These are phyloP conservation scores for Brevipalpus yothersi DNA, from an alignment of 1,140 invertebrate species.

Conservation along the genomic window DNA sequence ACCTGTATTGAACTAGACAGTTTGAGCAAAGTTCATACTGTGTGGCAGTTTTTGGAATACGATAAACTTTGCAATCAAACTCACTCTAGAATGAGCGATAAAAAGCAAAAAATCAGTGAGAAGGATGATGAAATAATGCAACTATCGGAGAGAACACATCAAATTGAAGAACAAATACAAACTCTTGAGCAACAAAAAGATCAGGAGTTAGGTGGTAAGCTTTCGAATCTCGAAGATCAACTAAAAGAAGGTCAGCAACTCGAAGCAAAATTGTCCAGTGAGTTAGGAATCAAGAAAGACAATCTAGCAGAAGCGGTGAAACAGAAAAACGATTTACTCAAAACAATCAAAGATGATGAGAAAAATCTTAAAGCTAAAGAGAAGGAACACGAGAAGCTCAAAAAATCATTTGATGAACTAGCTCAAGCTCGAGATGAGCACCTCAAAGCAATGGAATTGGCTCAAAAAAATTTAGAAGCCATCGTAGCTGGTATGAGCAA, in stretches of 20 bases:
- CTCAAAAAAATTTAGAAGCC: constrained; percentile 54
- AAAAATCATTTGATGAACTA: constrained; percentile 39
- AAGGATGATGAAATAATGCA: constrained; percentile 13
- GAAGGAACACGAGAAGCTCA: constrained; percentile 35
- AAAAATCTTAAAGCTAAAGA: constrained; percentile 25
- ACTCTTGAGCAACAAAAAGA: constrained; percentile 21
- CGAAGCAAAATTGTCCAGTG: constrained; percentile 38
- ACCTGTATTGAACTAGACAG: constrained; percentile 53
- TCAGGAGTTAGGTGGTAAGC: constrained; percentile 32
- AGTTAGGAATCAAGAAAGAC: constrained; percentile 39
- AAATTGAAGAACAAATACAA: constrained; percentile 19
- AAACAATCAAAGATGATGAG: constrained; percentile 33
- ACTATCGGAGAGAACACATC: constrained; percentile 21
- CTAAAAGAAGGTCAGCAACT: constrained; percentile 36
- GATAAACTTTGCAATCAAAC: constrained; percentile 26
- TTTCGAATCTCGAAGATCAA: constrained; percentile 34
- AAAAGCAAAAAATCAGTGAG: constrained; percentile 12
- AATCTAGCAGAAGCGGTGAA: constrained; percentile 40
- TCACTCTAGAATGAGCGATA: constrained; percentile 20
- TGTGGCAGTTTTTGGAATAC: constrained; percentile 38
- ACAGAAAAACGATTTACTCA: constrained; percentile 37
- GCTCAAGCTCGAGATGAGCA: constrained; percentile 38
- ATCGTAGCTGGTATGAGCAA: constrained; percentile 52
- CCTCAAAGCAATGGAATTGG: constrained; percentile 35
- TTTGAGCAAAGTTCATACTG: constrained; percentile 44